Base-by-base conservation (phyloP, 2,797 vertebrate genomes). In the Glyptemys insculpta region DNA sequence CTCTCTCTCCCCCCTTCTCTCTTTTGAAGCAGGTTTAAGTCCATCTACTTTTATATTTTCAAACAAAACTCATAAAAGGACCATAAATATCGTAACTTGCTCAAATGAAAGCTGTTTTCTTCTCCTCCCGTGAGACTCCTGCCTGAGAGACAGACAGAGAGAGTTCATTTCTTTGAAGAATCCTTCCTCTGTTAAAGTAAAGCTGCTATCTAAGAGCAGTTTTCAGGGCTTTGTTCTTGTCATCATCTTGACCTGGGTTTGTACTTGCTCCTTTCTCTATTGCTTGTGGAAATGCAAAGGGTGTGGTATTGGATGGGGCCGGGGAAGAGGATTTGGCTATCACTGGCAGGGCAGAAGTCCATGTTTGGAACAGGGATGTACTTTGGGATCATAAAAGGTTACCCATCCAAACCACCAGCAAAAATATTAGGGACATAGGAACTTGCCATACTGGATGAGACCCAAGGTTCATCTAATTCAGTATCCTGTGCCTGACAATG, bases 41-140 rank as follows among this genome's bases (percentile, higher is more conserved):
- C 95, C 97, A 96, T 96, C 95, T 96, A 96, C 96, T 97, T 98
- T 97, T 95, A 96, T 97, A 96, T 98, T 98, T 98, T 97, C 96
- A 97, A 98, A 97, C 94, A 97, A 97, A 97, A 94, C 91, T 97
- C 95, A 97, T 95, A 96, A 97, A 97, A 97, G 94, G 94, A 92
- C 95, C 96, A 97, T 97, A 97, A 98, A 97, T 98, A 97, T 90
- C 93, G 96, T 96, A 96, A 98, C 97, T 97, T 37, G 88, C 96
- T 97, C 97, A 97, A 97, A 97, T 96, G 97, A 97, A 97, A 98
- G 97, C 97, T 97, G 97, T 97, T 98, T 97, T 97, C 94, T 96
- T 94, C 94, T 96, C 86, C 95, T 97, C 97, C 95, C 97, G 94
- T 65, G 96, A 97, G 97, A 96, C 93, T 96, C 87, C 94, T 96